Conservation (phyloP, 1,140 invertebrate genomes). For the Trichoplusia ni region DNA sequence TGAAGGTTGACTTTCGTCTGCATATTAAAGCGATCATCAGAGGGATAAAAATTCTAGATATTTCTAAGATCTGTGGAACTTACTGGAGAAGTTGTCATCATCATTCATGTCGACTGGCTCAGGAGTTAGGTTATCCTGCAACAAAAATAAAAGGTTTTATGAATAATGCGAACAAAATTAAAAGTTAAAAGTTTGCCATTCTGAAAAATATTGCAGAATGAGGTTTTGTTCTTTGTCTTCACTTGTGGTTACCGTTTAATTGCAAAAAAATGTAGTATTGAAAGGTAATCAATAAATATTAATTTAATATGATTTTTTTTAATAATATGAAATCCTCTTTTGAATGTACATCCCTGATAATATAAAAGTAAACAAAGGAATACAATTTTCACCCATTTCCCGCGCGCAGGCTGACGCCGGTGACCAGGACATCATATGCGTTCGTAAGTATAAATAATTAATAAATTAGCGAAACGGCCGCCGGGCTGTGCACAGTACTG, state of each 20-base stretch:
- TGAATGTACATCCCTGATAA: neutral
- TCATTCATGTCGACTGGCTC: slow-evolving; percentile 86
- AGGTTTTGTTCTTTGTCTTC: no score
- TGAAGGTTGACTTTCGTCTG: no score
- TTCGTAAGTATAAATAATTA: slow-evolving; percentile 70
- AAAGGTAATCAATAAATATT: no score
- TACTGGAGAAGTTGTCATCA: slow-evolving; percentile 87
- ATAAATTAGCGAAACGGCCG: slow-evolving; percentile 75
- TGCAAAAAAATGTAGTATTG: no score
- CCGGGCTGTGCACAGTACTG: slow-evolving; percentile 41
- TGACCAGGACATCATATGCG: slow-evolving; percentile 50
- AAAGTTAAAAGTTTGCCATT: neutral
- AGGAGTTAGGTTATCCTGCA: slow-evolving; percentile 87
- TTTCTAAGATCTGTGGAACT: no score
- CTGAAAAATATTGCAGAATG: no score
- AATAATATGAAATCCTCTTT: no score
- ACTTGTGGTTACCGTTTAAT: no score
- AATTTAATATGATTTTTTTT: no score
- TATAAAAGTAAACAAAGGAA: neutral
- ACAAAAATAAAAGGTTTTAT: slow-evolving; percentile 68
- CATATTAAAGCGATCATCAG: no score
- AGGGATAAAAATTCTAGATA: no score
- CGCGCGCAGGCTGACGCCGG: slow-evolving; percentile 9
- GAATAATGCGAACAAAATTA: neutral
- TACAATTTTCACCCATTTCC: slow-evolving; percentile 1